These are phyloP conservation scores for Drosophila rellima DNA, from an alignment of 2,888 invertebrate genomes.

Conservation along the genomic window DNA sequence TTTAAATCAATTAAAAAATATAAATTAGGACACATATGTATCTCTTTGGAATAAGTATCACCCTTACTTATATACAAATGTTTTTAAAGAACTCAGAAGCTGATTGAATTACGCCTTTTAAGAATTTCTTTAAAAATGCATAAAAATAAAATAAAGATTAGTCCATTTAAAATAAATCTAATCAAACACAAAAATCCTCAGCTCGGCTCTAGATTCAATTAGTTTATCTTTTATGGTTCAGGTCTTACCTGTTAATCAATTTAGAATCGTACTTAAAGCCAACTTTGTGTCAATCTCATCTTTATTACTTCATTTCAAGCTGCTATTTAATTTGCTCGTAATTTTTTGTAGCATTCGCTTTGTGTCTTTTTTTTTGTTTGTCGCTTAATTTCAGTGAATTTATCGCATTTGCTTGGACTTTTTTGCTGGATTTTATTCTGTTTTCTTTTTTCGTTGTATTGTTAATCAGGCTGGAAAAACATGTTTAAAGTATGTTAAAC, in stretches of 20 bases:
- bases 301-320: conserved; percentile 50
- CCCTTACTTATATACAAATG: too few species aligned
- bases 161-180: background rate
- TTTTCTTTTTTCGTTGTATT: conserved; percentile 10
- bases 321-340: conserved; percentile 37
- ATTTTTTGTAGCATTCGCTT: conserved; percentile 23
- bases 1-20: too few species aligned
- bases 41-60: too few species aligned
- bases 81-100: too few species aligned
- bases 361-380: conserved; percentile 20
- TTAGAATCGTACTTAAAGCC: conserved; percentile 27
- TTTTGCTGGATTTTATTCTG: conserved; percentile 13
- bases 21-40: too few species aligned
- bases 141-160: too few species aligned
- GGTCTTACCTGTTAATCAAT: conserved; percentile 42
- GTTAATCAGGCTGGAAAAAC: conserved; percentile 63
- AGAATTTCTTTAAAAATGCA: too few species aligned
- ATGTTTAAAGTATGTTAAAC: conserved; percentile 80
- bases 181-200: background rate
- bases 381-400: conserved; percentile 66
- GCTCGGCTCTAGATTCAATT: conserved; percentile 7
- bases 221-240: background rate
- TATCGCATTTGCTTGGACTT: conserved; percentile 58
- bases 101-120: too few species aligned
- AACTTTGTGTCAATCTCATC: conserved; percentile 33